phyloP scores from a whole-genome alignment of 2,888 invertebrate species.

The Eustalomyia histrio region DNA sequence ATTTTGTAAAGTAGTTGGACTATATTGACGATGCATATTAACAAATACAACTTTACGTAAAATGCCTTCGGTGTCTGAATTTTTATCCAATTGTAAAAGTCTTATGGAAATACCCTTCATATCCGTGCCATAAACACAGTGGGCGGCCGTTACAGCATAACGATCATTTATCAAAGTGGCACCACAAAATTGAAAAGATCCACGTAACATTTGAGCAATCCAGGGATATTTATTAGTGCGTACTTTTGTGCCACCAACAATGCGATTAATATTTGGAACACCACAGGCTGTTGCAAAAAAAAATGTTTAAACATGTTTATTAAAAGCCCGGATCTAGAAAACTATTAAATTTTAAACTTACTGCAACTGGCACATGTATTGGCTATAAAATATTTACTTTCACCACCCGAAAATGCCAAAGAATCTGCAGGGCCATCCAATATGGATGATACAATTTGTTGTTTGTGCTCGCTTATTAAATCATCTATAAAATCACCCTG shows the following conservation, averaged over 20 bases:
- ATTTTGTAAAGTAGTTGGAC: conserved; percentile 72
- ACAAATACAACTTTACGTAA: conserved; percentile 71
- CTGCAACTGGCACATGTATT: conserved; percentile 76
- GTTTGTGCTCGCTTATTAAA: conserved; percentile 74
- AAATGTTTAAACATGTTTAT: background rate
- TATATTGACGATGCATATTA: conserved; percentile 71
- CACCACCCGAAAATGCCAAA: background rate
- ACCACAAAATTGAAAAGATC: conserved; percentile 74
- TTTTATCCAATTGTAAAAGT: conserved; percentile 74
- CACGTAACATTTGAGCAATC: conserved; percentile 75
- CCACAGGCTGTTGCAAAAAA: conserved; percentile 73
- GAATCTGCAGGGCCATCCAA: conserved; percentile 49
- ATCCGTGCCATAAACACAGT: conserved; percentile 74
- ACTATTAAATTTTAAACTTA: conserved; percentile 70
- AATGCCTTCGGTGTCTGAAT: conserved; percentile 70
- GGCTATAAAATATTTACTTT: conserved; percentile 67
- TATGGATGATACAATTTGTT: conserved; percentile 73
- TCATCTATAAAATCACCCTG: conserved; percentile 76
- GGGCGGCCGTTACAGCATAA: conserved; percentile 77
- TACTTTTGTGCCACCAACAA: conserved; percentile 76
- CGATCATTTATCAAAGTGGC: conserved; percentile 78
- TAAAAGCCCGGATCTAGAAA: background rate
- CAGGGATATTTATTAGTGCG: conserved; percentile 78
- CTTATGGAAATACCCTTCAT: conserved; percentile 70
- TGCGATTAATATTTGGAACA: conserved; percentile 76